Evolutionary conservation across 2,888 invertebrate species (phyloP).

Genomic region (Tetragonula carbonaria): DNA sequence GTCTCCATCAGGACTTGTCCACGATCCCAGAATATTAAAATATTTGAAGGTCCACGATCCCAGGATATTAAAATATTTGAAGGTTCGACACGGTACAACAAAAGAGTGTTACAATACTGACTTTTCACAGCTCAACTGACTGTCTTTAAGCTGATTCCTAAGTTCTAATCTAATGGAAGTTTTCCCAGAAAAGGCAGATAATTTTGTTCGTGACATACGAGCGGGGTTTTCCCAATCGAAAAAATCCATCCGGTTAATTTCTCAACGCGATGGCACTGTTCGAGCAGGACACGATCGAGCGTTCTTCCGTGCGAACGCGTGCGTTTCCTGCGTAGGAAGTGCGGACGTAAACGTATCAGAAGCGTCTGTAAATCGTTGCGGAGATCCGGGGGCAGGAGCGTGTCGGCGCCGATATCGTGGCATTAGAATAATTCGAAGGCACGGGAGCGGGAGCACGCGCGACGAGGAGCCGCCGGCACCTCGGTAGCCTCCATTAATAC

Average conservation of each 20-base stretch:
- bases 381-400: constrained; percentile 15
- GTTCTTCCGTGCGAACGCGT: constrained; percentile 12
- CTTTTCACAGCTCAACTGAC: no score
- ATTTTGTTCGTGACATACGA: not conserved
- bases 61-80: no score
- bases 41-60: no score
- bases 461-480: constrained; percentile 50
- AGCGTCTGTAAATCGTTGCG: constrained; percentile 26
- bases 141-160: no score
- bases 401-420: constrained; percentile 55
- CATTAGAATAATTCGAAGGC: constrained; percentile 72
- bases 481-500: constrained; percentile 72
- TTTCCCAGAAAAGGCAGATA: no score
- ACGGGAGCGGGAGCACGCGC: constrained; percentile 49
- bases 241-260: constrained; percentile 20
- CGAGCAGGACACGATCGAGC: constrained; percentile 6
- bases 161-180: not conserved
- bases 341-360: constrained; percentile 22
- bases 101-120: no score
- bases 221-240: not conserved
- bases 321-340: constrained; percentile 29
- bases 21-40: no score
- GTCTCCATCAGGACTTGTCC: no score
- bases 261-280: no score
- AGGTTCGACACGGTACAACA: no score